A percentile compares a stretch with the other conserved stretches of the same genome.
These are phyloP conservation scores for Myotis yumanensis DNA, from an alignment of 2,113 vertebrate species.

Conservation along the genomic window DNA sequence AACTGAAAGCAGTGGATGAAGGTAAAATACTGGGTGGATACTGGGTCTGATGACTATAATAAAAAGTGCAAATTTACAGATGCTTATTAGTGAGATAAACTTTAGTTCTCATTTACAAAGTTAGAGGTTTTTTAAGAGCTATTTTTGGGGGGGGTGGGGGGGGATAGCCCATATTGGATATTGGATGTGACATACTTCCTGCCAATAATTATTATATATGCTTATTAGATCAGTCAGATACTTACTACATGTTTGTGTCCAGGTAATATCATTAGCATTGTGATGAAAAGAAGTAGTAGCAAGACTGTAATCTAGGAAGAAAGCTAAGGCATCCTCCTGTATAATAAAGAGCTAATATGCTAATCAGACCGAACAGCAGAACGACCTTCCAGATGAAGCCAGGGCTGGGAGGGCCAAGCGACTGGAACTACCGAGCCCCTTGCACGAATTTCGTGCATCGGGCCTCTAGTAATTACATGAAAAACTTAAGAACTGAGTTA, in stretches of 20 bases:
- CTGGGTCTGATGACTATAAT: neutral
- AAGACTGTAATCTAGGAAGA: conserved; percentile 17
- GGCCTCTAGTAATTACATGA: conserved; percentile 7
- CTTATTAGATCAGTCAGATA: conserved; percentile 18
- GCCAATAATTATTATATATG: neutral
- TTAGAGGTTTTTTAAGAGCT: neutral
- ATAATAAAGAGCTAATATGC: too few species aligned
- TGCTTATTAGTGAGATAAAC: neutral
- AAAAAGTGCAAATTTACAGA: neutral
- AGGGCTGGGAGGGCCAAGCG: too few species aligned
- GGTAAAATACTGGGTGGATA: neutral
- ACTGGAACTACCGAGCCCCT: too few species aligned
- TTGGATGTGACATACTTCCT: neutral
- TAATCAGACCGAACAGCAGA: too few species aligned
- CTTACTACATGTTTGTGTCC: neutral
- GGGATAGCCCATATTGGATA: neutral
- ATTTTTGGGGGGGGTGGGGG: neutral
- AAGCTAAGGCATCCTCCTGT: neutral
- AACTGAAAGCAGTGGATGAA: neutral
- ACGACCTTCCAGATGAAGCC: too few species aligned
- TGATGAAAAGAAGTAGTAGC: conserved; percentile 26
- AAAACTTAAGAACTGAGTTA: neutral
- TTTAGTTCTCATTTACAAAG: conserved; percentile 11
- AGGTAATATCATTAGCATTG: neutral
- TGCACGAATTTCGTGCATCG: too few species aligned